Evolutionary conservation across 2,888 invertebrate species (phyloP).

Genomic region (Idaea straminata): DNA sequence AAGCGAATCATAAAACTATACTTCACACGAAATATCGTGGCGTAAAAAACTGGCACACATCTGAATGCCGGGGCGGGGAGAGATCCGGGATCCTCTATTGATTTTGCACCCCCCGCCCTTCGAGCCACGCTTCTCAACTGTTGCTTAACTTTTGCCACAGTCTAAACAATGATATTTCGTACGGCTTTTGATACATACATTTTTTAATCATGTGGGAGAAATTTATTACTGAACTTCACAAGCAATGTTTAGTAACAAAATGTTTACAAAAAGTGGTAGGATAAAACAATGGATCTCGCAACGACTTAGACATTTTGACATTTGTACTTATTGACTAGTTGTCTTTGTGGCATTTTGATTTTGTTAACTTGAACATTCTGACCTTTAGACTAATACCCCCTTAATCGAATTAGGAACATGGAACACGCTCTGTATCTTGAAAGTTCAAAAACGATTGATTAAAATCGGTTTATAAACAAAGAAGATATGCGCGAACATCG

Average conservation of each 20-base stretch:
- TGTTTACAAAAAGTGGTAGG: background rate
- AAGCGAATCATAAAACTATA: constrained; percentile 15
- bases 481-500: too few species aligned
- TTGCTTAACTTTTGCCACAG: constrained; percentile 59
- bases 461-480: too few species aligned
- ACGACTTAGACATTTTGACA: too few species aligned
- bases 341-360: too few species aligned
- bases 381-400: too few species aligned
- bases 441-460: too few species aligned
- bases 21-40: constrained; percentile 39
- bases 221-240: background rate
- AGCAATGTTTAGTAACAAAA: background rate
- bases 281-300: too few species aligned
- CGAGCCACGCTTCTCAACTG: constrained; percentile 73
- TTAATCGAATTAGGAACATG: too few species aligned
- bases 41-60: constrained; percentile 58
- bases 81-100: constrained; percentile 61
- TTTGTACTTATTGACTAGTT: too few species aligned
- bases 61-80: constrained; percentile 55
- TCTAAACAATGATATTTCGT: constrained; percentile 18
- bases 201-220: background rate
- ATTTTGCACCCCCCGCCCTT: constrained; percentile 59
- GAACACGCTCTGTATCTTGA: too few species aligned
- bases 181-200: constrained; percentile 8
- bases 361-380: too few species aligned